Conservation (phyloP, 2,113 vertebrate genomes). For the Shinisaurus crocodilurus region DNA sequence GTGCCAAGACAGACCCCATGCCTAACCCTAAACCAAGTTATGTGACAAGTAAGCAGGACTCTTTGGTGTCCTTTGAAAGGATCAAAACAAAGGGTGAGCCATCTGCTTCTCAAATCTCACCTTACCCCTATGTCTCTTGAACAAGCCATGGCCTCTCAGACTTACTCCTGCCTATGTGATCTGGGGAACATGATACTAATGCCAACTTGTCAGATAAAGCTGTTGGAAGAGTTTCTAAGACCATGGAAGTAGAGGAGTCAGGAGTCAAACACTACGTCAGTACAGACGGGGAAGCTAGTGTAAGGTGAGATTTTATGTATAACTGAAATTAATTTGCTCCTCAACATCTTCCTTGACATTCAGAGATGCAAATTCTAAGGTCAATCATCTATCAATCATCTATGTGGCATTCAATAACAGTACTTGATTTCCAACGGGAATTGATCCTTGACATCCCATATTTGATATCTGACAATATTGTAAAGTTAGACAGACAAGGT, state of each 20-base stretch:
- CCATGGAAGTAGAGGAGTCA: not conserved
- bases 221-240: not conserved
- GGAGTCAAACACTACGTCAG: not conserved
- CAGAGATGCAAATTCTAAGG: not conserved
- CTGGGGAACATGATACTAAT: not conserved
- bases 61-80: not conserved
- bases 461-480: not conserved
- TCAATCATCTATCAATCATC: not conserved
- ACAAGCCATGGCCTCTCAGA: not conserved
- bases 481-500: not conserved
- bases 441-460: not conserved
- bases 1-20: no score
- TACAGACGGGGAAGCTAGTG: not conserved
- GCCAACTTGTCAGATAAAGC: not conserved
- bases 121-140: not conserved
- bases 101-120: not conserved
- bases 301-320: not conserved
- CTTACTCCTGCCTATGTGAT: not conserved
- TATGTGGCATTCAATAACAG: not conserved
- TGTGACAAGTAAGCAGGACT: not conserved
- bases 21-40: no score
- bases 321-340: not conserved
- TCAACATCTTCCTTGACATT: not conserved
- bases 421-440: not conserved
- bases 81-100: not conserved